Evolutionary conservation across 2,888 invertebrate species (phyloP).

Genomic region (Athalia cordata): DNA sequence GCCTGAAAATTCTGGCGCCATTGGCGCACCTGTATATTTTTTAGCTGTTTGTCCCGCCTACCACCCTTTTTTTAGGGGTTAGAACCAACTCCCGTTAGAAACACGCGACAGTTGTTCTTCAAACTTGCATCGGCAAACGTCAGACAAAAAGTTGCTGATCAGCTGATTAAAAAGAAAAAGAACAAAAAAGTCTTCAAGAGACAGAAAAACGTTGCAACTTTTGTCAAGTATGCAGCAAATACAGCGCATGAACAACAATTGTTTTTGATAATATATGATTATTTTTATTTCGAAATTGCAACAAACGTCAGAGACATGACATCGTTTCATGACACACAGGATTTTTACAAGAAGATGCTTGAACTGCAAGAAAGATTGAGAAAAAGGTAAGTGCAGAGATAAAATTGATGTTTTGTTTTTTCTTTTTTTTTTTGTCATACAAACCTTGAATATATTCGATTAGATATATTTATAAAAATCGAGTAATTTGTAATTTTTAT

Average conservation of each 20-base stretch:
- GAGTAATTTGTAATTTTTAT: not conserved
- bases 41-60: conserved; percentile 9
- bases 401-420: not conserved
- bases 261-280: too few species aligned
- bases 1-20: conserved; percentile 22
- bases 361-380: conserved; percentile 68
- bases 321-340: conserved; percentile 58
- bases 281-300: too few species aligned
- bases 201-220: not conserved
- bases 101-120: conserved; percentile 40
- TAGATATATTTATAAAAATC: not conserved
- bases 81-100: conserved; percentile 18
- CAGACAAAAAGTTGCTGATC: not conserved
- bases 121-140: conserved; percentile 10
- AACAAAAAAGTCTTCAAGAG: not conserved
- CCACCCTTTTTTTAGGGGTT: not conserved
- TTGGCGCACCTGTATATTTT: conserved; percentile 27
- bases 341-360: conserved; percentile 68
- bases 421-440: too few species aligned
- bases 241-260: too few species aligned
- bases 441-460: not conserved
- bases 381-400: conserved; percentile 61
- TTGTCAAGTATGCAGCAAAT: not conserved
- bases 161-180: not conserved
- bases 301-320: conserved; percentile 54